Evolutionary conservation across 2,797 vertebrate genomes (phyloP), one percentile per base, ranked within the genome.

Genomic region (Chelmon rostratus): DNA sequence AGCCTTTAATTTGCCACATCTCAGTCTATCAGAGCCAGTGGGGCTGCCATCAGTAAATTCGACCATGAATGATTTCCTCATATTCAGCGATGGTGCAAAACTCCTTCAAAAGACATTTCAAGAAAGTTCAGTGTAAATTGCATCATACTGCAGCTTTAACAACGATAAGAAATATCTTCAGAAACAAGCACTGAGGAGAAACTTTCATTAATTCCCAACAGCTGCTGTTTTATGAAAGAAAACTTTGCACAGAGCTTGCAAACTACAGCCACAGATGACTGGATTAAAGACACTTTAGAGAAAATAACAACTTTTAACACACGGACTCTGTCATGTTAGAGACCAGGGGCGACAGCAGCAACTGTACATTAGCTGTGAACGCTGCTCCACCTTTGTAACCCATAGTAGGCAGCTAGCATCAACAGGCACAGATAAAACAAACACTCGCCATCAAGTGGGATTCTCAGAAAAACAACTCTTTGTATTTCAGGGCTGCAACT

Each of bases 181-280:
- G 13, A 47, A 23, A 16, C 21, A 58, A 25, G 23, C 58, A 23
- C 42, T 9, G 23, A n/a, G 49, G 31, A 38, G 40, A 2, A 46
- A 56, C 19, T 31, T 18, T 31, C 5, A 18, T 33, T 31, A 28
- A 50, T 28, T 40, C 40, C 31, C 11, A 46, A 56, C 49, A 44
- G 13, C 40, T 44, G 62, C 31, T 23, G 13, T 70, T 70, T 70
- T 52, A n/a, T 35, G 21, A 49, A 63, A 54, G 47, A 33, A 64
- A 37, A 25, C 35, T 37, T 12, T 46, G 28, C 33, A 35, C 31
- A 5, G 0, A 31, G 11, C 46, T 25, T n/a, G n/a, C n/a, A n/a
- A n/a, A n/a, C n/a, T n/a, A n/a, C n/a, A n/a, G n/a, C n/a, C n/a
- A 62, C 23, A 12, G 38, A 35, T 1, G 18, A 35, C 40, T 50